Percentiles rank a stretch among this genome's conserved stretches.
These are phyloP conservation scores for Anomalospiza imberbis DNA, from an alignment of 2,797 vertebrate species.

Conservation along the genomic window DNA sequence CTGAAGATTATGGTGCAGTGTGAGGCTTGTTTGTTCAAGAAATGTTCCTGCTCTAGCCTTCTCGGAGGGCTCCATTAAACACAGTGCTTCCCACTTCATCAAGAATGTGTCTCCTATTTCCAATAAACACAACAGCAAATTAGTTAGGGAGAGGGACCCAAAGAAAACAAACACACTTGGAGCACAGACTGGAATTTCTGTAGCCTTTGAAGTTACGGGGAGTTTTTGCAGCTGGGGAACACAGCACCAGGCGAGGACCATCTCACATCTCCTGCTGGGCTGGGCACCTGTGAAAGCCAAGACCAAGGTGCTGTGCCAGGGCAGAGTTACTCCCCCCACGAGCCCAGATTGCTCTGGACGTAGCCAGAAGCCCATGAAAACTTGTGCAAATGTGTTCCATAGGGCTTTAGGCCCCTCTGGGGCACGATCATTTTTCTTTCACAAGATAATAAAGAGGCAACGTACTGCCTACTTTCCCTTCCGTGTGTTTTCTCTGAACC, in stretches of 20 bases:
- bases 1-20: not conserved
- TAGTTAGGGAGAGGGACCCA: not conserved
- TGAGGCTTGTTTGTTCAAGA: slow-evolving; percentile 22
- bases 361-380: not conserved
- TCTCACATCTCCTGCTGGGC: accelerated
- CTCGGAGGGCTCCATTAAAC: not conserved
- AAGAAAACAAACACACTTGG: not conserved
- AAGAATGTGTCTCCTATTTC: slow-evolving; percentile 38
- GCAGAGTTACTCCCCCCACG: not conserved
- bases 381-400: not conserved
- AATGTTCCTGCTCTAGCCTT: not conserved
- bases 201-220: not conserved
- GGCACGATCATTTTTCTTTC: not conserved
- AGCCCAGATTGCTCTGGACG: not conserved
- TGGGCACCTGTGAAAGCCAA: not conserved
- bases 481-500: not conserved
- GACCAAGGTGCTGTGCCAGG: not conserved
- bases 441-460: not conserved
- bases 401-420: not conserved
- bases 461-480: not conserved
- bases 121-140: slow-evolving; percentile 40
- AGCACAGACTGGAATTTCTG: not conserved
- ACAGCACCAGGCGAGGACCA: accelerated
- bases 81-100: not conserved
- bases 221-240: not conserved